phyloP scores from a whole-genome alignment of 2,113 vertebrate genomes.

The Xiphophorus couchianus region DNA sequence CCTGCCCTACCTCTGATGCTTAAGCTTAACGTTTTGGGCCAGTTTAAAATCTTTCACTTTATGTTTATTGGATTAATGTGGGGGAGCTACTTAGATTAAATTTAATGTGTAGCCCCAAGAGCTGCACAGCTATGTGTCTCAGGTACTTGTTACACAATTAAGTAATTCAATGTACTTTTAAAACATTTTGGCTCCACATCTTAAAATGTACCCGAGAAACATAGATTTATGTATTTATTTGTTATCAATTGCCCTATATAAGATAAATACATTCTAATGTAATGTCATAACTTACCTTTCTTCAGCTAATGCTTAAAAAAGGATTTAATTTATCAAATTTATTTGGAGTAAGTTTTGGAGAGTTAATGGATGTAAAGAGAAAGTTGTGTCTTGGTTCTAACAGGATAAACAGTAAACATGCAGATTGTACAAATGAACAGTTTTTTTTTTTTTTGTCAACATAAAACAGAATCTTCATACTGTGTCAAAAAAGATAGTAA shows the following conservation, averaged over 20 bases:
- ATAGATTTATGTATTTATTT: constrained; percentile 66
- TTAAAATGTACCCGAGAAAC: constrained; percentile 92
- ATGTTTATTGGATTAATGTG: constrained; percentile 74
- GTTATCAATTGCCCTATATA: constrained; percentile 59
- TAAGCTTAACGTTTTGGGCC: constrained; percentile 84
- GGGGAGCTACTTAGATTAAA: constrained; percentile 49
- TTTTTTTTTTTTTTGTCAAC: constrained; percentile 83
- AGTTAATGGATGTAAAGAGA: constrained; percentile 90
- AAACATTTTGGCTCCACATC: neutral
- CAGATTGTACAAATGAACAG: constrained; percentile 91
- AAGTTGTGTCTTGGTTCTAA: constrained; percentile 91
- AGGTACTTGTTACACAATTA: constrained; percentile 81
- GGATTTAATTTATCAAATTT: constrained; percentile 88
- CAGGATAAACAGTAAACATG: constrained; percentile 90
- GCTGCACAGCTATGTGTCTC: constrained; percentile 88
- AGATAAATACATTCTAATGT: constrained; percentile 86
- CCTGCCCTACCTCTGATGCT: constrained; percentile 79
- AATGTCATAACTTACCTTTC: constrained; percentile 98
- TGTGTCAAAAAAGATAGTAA: constrained; percentile 84
- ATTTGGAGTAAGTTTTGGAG: constrained; percentile 86
- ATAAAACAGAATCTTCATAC: constrained; percentile 97
- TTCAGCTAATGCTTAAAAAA: constrained; percentile 91
- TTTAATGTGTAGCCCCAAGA: constrained; percentile 58
- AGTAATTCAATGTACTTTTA: neutral
- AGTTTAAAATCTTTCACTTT: constrained; percentile 53